Evolutionary conservation across 2,888 invertebrate species (phyloP), one percentile per base, ranked within the genome.

Genomic region (Spodoptera picta): DNA sequence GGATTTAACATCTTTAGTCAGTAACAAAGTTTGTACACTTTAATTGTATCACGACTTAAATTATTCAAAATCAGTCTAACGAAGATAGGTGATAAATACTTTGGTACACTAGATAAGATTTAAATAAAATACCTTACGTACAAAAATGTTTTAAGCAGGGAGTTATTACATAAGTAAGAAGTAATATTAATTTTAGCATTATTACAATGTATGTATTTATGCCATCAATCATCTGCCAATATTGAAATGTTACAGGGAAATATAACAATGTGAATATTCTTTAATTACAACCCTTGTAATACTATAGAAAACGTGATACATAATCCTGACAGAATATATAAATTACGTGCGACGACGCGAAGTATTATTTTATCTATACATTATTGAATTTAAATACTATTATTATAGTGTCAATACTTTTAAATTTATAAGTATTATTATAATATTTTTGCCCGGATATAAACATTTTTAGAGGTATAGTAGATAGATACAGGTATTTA

Each of bases 151-250:
- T 78, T 54, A 57, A 47, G 56, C 61, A 58, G 75, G 65, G 60
- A 70, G 46, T 56, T 68, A 58, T 73, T 69, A 77, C 71, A 80
- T 63, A 46, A 36, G 36, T 36, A 36, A 36, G 42, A 71, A 56
- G 71, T 62, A 70, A 66, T 71, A 65, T 70, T 73, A 46, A 69
- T 65, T 79, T 69, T 69, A 75, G 77, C 65, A 77, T 73, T 64
- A 60, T 64, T 65, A 79, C 77, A 79, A 55, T 58, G 57, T 45
- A 41, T 67, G 68, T 75, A 54, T 66, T 47, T 63, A 73, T 75
- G 66, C 70, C 69, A 68, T 69, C 45, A 61, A 68, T 53, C 68
- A 72, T 70, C 81, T 69, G 79, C 74, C 79, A 79, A 72, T 71
- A 65, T 50, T 61, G 31, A 46, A 49, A 65, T 59, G 52, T 68